Percentiles rank a stretch among this genome's conserved stretches.
Conservation (phyloP, 2,888 invertebrate species). For the Empis stercorea region DNA sequence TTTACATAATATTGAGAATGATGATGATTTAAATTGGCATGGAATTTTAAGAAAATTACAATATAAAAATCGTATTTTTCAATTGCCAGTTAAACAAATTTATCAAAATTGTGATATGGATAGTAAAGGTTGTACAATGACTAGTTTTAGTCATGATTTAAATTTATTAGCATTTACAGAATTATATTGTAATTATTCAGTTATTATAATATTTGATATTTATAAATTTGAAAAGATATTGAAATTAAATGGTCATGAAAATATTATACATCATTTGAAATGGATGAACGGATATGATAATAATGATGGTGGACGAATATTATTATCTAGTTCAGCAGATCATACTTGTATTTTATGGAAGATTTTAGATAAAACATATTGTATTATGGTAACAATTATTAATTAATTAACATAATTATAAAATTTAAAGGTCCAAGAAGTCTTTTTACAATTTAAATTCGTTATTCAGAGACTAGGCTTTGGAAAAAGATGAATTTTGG, state of each 20-base stretch:
- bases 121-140: neutral
- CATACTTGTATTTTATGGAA: slow-evolving; percentile 1
- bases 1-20: neutral
- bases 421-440: too few species aligned
- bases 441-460: too few species aligned
- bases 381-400: neutral
- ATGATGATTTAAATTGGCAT: neutral
- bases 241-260: neutral
- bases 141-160: neutral
- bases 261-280: neutral
- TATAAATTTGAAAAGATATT: neutral
- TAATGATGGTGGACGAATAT: neutral
- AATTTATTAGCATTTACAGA: neutral
- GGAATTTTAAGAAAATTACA: neutral
- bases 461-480: too few species aligned
- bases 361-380: neutral
- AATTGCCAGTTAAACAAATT: neutral
- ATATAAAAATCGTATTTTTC: too few species aligned
- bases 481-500: too few species aligned
- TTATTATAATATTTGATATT: neutral
- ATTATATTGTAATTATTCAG: neutral
- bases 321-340: neutral
- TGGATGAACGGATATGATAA: neutral
- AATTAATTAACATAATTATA: neutral
- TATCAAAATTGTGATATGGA: neutral